Base-by-base conservation (phyloP, 2,113 vertebrate genomes). In the Plecotus auritus region DNA sequence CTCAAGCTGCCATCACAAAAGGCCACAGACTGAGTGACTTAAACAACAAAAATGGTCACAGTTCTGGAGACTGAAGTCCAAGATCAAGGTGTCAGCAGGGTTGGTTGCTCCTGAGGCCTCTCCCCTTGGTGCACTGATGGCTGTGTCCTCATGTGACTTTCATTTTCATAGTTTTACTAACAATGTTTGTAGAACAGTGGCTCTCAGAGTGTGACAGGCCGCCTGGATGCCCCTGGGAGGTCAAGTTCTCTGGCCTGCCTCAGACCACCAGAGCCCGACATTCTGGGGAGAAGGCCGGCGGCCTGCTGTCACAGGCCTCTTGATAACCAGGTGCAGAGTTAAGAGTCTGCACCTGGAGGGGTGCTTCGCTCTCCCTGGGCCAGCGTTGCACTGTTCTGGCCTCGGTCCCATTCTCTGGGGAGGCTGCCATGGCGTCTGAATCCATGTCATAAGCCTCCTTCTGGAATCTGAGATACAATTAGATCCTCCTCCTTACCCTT, bases 341-440 rank as follows among this genome's bases (percentile, higher is more conserved):
- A 11, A 4, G 14, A 7, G 26, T 56, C 35, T 12, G 35, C 37
- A 69, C 5, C 3, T 10, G 23, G 37, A 85, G 35, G 12, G 40
- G 30, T 6, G 64, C n/a, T 32, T 54, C 22, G 12, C 45, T 20
- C 18, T 76, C 1, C 56, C 69, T 0, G 4, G 74, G 70, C 40
- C 23, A 4, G 0, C 1, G 9, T n/a, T 30, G 32, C 20, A 2
- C 30, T 20, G 7, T 81, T 45, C 35, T 35, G 32, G 59, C 78
- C 59, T 26, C 7, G 4, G 30, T 28, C 74, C 5, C 12, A 5
- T 0, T 14, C 45, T 17, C 3, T 0, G 2, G 6, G 23, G 37
- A 67, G 32, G 70, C 37, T 28, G 7, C 37, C 18, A 5, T 5
- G 26, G 51, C 61, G 11, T 64, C 80, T 32, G 47, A 67, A n/a